Conservation (phyloP, 2,888 invertebrate genomes). For the Neelides folsomi region DNA sequence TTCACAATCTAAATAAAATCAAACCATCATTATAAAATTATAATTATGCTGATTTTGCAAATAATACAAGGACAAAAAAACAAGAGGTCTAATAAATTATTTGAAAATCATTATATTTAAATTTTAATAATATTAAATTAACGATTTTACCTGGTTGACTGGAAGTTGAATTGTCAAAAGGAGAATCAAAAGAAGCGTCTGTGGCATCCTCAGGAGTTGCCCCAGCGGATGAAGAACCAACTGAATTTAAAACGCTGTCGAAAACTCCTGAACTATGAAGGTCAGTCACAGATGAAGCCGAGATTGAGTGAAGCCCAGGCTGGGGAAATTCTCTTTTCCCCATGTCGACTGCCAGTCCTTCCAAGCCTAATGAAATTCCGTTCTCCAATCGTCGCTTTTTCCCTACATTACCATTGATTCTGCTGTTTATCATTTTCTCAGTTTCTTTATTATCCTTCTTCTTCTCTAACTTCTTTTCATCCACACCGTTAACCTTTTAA, state of each 20-base stretch:
- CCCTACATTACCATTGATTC: background rate
- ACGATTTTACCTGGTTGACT: conserved; percentile 27
- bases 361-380: background rate
- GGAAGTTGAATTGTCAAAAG: conserved; percentile 29
- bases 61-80: no score
- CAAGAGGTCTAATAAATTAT: no score
- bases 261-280: conserved; percentile 9
- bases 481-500: no score
- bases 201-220: conserved; percentile 24
- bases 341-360: background rate
- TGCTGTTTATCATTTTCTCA: background rate
- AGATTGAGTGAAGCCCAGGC: background rate
- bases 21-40: background rate
- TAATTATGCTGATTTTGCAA: no score
- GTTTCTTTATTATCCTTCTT: background rate
- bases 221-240: conserved; percentile 24
- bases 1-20: conserved; percentile 23
- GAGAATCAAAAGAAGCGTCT: conserved; percentile 31
- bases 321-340: background rate
- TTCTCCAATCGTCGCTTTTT: background rate
- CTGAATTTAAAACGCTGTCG: conserved; percentile 26
- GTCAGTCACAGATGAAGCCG: conserved; percentile 1
- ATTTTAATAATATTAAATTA: conserved; percentile 1
- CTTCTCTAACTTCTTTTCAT: no score
- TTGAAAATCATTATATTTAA: no score